A percentile compares a stretch with the other conserved stretches of the same genome.
phyloP scores from a whole-genome alignment of 2,888 invertebrate species.

The Cremastobaeus sp. region DNA sequence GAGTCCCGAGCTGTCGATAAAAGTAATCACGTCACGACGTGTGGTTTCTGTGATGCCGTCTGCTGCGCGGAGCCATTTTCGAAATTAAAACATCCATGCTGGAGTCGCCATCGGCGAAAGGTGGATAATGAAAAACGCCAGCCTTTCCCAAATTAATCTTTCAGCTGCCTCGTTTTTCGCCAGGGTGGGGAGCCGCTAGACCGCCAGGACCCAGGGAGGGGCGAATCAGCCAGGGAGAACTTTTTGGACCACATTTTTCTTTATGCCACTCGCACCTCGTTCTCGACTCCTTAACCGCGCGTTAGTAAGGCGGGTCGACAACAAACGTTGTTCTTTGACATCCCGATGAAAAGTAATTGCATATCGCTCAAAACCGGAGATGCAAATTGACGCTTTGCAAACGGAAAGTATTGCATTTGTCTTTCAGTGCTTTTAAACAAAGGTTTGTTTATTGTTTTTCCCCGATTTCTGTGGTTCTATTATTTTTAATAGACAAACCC shows the following conservation, averaged over 20 bases:
- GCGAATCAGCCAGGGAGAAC: no score
- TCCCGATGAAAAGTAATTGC: slow-evolving; percentile 34
- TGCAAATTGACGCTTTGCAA: slow-evolving; percentile 13
- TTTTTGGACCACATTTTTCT: no score
- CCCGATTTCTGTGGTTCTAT: not conserved
- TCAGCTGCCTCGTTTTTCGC: slow-evolving; percentile 44
- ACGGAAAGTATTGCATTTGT: slow-evolving; percentile 9
- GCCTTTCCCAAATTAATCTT: slow-evolving; percentile 55
- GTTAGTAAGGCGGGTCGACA: slow-evolving; percentile 7
- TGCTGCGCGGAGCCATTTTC: slow-evolving; percentile 47
- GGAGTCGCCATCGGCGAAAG: slow-evolving; percentile 55
- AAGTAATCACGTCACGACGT: slow-evolving; percentile 57
- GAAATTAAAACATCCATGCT: slow-evolving; percentile 52
- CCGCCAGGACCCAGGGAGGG: no score
- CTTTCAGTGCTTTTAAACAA: not conserved
- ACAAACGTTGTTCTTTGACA: slow-evolving; percentile 13
- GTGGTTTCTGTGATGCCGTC: slow-evolving; percentile 42
- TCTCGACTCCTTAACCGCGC: slow-evolving; percentile 15
- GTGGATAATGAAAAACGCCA: slow-evolving; percentile 50
- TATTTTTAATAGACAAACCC: no score
- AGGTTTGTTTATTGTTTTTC: not conserved
- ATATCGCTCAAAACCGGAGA: slow-evolving; percentile 16
- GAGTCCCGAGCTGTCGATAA: slow-evolving; percentile 44
- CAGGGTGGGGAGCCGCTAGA: no score
- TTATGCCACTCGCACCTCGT: slow-evolving; percentile 11